Percentiles rank a stretch among this genome's conserved stretches.
phyloP scores from a whole-genome alignment of 2,797 vertebrate genomes.

The Coendou prehensilis region DNA sequence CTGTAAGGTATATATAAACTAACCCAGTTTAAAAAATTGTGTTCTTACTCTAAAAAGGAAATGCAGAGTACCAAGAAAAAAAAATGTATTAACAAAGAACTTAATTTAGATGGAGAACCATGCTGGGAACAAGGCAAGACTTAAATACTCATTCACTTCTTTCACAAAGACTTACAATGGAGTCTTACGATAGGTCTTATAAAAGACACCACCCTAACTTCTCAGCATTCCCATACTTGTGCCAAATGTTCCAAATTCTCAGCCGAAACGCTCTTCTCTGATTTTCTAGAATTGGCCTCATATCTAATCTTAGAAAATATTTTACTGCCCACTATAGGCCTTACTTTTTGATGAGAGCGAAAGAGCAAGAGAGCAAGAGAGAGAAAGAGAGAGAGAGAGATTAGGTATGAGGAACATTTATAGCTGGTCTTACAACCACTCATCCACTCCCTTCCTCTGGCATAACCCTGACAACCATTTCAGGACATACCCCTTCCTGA shows the following conservation, averaged over 20 bases:
- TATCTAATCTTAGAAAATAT: slow-evolving; percentile 23
- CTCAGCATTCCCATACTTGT: not conserved
- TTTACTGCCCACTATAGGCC: not conserved
- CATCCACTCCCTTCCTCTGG: not conserved
- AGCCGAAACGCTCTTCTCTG: slow-evolving; percentile 33
- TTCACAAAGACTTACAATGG: slow-evolving; percentile 37
- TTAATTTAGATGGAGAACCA: not conserved
- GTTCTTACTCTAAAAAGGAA: slow-evolving; percentile 24
- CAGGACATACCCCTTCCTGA: not conserved
- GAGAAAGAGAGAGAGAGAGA: not conserved
- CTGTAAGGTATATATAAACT: slow-evolving; percentile 19
- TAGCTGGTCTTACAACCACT: not conserved
- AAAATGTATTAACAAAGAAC: not conserved
- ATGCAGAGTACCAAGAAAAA: slow-evolving; percentile 42
- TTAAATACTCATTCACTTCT: not conserved
- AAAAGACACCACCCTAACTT: not conserved
- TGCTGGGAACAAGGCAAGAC: not conserved
- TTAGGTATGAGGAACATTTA: not conserved
- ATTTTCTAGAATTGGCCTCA: slow-evolving; percentile 11
- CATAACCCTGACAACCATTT: not conserved
- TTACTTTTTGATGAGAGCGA: not conserved
- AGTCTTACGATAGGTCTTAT: not conserved
- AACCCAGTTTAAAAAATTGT: not conserved
- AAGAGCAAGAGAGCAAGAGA: not conserved
- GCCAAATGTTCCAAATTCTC: slow-evolving; percentile 37